Evolutionary conservation across 1,140 invertebrate species (phyloP).

Genomic region (Diuraphis noxia): DNA sequence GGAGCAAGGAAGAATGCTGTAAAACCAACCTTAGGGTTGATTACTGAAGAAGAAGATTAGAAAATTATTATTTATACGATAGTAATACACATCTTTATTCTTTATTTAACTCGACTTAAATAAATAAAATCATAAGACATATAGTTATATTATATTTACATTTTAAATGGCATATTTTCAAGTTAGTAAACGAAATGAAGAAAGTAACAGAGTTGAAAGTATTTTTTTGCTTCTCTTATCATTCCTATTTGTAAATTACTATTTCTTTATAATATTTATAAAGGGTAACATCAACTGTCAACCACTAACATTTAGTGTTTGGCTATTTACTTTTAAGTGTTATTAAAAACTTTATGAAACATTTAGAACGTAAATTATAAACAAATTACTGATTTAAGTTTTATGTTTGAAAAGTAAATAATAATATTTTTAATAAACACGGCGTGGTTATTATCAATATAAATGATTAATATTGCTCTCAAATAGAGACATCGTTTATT

Average conservation of each 20-base stretch:
- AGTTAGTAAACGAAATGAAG: not conserved
- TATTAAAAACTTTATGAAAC: not conserved
- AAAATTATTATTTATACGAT: not conserved
- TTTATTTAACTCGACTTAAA: not conserved
- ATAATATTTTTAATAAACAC: not conserved
- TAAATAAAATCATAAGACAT: not conserved
- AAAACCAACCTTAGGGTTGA: not conserved
- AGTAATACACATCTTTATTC: not conserved
- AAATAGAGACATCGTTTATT: not conserved
- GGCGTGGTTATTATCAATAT: not conserved
- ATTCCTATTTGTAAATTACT: not conserved
- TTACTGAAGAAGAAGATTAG: not conserved
- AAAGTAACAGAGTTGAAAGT: not conserved
- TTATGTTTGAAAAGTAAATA: not conserved
- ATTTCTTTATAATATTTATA: not conserved
- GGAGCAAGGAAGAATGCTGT: not conserved
- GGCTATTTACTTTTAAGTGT: not conserved
- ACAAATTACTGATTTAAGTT: not conserved
- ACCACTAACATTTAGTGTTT: not conserved
- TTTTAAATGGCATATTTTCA: not conserved
- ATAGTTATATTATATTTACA: not conserved
- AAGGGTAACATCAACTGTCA: not conserved
- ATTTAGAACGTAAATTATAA: not conserved
- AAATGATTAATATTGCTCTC: not conserved
- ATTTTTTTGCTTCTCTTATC: not conserved